Evolutionary conservation across 2,888 invertebrate genomes (phyloP).

Genomic region (Antheraea assamensis): DNA sequence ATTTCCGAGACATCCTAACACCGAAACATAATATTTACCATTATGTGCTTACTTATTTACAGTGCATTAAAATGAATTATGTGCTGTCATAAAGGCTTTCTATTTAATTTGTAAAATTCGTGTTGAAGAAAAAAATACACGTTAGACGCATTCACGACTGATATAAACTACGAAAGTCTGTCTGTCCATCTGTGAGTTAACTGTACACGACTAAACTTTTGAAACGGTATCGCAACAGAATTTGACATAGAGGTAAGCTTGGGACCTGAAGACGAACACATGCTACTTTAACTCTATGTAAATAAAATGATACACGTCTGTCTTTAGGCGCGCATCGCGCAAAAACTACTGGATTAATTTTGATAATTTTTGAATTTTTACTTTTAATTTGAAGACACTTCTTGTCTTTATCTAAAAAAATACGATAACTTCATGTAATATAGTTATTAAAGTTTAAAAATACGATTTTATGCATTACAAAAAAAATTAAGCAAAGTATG

Average conservation of each 20-base stretch:
- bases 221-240: no score
- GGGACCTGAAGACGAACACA: no score
- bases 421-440: no score
- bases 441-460: no score
- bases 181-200: neutral
- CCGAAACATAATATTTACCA: slow-evolving; percentile 52
- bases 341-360: neutral
- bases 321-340: no score
- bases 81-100: slow-evolving; percentile 42
- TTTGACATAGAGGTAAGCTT: no score
- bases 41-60: slow-evolving; percentile 48
- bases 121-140: neutral
- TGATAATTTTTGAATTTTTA: neutral
- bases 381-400: no score
- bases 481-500: no score
- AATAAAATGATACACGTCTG: no score
- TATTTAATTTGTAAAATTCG: neutral
- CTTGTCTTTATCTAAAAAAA: no score
- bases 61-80: slow-evolving; percentile 57
- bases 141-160: neutral
- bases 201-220: neutral
- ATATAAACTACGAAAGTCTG: neutral
- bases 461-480: no score
- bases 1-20: slow-evolving; percentile 56
- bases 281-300: no score